Percentiles rank a stretch among this genome's conserved stretches.
Conservation (phyloP, 2,797 vertebrate genomes). For the Fratercula arctica region DNA sequence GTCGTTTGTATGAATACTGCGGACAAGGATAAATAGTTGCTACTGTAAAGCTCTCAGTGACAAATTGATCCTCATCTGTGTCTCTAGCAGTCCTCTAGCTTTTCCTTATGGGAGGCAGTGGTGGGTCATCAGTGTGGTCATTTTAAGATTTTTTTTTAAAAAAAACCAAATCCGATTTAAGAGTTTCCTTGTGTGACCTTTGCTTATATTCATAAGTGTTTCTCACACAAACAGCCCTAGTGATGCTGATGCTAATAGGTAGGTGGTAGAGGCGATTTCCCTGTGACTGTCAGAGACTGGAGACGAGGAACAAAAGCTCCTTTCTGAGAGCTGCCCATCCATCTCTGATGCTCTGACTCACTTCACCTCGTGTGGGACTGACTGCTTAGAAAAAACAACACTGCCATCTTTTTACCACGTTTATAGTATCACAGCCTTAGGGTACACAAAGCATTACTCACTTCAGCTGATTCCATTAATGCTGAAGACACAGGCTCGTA, state of each 20-base stretch:
- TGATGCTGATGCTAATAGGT: conserved; percentile 22
- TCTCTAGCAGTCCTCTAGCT: background rate
- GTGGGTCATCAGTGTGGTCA: background rate
- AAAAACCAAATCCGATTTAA: background rate
- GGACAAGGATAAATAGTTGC: background rate
- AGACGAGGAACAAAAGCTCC: conserved; percentile 54
- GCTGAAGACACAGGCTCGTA: conserved; percentile 20
- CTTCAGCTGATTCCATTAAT: conserved; percentile 43
- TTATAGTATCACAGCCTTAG: background rate
- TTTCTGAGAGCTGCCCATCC: conserved; percentile 55
- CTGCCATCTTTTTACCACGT: conserved; percentile 17
- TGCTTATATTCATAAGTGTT: background rate
- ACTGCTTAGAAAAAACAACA: conserved; percentile 12
- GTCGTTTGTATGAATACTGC: background rate
- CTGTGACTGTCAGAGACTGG: background rate
- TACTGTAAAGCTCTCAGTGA: background rate
- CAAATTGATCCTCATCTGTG: conserved; percentile 11
- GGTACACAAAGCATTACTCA: conserved; percentile 52
- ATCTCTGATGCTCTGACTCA: conserved; percentile 23
- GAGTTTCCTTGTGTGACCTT: conserved; percentile 7
- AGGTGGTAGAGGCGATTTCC: background rate
- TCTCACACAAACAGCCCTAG: conserved; percentile 7
- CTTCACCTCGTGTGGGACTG: conserved; percentile 34
- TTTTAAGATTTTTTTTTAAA: background rate
- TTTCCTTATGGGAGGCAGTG: background rate